Conservation (phyloP, 2,797 vertebrate species). For the Macrochelys suwanniensis region DNA sequence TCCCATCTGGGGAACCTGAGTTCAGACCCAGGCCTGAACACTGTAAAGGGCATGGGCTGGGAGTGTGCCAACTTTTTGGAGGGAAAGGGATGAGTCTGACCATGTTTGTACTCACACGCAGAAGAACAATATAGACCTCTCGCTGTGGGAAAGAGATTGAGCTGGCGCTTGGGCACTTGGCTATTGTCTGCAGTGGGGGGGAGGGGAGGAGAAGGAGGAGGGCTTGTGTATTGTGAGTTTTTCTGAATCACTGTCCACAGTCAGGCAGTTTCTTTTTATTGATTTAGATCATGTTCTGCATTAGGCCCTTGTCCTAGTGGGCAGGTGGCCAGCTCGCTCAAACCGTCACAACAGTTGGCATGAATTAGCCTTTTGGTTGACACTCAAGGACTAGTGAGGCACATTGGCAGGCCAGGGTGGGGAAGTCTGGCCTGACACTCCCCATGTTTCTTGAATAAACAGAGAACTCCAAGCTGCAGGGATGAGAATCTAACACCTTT, state of each 20-base stretch:
- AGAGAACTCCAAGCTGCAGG: background rate
- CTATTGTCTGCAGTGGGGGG: background rate
- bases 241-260: background rate
- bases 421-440: background rate
- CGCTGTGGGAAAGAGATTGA: background rate
- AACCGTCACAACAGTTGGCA: background rate
- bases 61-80: too few relatives aligned
- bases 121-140: background rate
- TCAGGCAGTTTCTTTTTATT: background rate
- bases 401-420: accelerated
- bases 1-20: background rate
- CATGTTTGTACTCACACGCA: background rate
- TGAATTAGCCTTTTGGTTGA: background rate
- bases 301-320: background rate
- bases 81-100: background rate
- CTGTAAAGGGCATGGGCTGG: background rate
- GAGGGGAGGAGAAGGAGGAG: too few relatives aligned
- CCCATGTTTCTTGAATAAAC: background rate
- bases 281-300: background rate
- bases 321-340: background rate
- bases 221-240: background rate
- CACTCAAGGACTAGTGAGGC: background rate
- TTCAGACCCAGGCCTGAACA: background rate
- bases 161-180: background rate
- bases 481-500: background rate